phyloP scores from a whole-genome alignment of 2,113 vertebrate genomes.

The Erinaceus europaeus region DNA sequence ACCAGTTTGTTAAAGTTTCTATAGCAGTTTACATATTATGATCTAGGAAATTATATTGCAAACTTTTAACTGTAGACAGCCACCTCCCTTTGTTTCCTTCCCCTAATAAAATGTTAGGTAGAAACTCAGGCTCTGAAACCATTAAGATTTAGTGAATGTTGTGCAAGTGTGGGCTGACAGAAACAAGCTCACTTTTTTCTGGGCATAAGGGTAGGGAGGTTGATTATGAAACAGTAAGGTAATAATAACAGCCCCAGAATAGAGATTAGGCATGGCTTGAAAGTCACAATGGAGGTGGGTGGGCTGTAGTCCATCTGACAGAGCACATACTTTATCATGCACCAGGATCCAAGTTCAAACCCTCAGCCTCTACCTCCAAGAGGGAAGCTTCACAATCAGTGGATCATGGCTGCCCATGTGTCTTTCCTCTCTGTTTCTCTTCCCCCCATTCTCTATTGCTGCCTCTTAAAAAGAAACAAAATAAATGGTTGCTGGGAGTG shows the following conservation, averaged over 20 bases:
- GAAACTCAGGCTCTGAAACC: not conserved
- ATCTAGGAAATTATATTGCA: not conserved
- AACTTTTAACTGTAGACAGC: not conserved
- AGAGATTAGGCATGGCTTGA: not conserved
- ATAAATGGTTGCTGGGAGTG: no score
- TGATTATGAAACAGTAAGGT: not conserved
- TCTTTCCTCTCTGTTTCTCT: no score
- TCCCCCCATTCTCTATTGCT: no score
- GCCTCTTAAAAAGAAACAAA: no score
- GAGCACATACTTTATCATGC: no score
- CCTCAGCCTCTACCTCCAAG: no score
- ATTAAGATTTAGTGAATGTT: not conserved
- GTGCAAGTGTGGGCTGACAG: rapidly evolving
- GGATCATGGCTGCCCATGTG: no score
- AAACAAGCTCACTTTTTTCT: not conserved
- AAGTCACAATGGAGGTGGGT: not conserved
- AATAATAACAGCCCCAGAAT: not conserved
- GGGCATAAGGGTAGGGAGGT: not conserved
- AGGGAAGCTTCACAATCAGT: no score
- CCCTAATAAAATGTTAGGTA: not conserved
- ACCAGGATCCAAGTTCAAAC: no score
- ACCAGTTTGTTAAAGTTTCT: not conserved
- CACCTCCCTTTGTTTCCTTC: rapidly evolving
- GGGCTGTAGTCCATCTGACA: no score
- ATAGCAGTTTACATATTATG: not conserved